Conservation (phyloP, 30 jellyfish, hydroid and myxozoan species). For the Rhopilema esculentum region DNA sequence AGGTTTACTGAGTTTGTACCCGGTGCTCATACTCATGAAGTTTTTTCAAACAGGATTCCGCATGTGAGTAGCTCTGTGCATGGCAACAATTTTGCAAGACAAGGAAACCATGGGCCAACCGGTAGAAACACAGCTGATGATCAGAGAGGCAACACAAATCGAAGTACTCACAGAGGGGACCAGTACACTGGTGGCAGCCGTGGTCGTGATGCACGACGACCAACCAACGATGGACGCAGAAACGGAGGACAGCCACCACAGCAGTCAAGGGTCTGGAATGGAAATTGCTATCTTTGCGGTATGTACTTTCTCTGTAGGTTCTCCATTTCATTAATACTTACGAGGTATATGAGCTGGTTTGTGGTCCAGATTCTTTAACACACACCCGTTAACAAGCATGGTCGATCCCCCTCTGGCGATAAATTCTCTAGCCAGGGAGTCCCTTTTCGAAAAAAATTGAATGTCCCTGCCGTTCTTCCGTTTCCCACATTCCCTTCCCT, state of each 20-base stretch:
- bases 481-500: too few species aligned
- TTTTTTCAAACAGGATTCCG: conserved; percentile 13
- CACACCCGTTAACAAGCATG: too few species aligned
- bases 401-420: too few species aligned
- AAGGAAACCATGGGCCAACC: neutral
- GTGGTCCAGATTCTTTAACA: too few species aligned
- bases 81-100: neutral
- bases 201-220: conserved; percentile 21
- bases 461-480: too few species aligned
- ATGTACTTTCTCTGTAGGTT: neutral
- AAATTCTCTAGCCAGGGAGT: too few species aligned
- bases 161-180: neutral
- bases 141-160: neutral
- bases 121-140: neutral
- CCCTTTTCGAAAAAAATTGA: too few species aligned
- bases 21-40: conserved; percentile 29
- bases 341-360: too few species aligned
- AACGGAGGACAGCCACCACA: conserved; percentile 13
- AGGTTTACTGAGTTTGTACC: conserved; percentile 8
- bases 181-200: neutral
- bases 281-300: conserved; percentile 58
- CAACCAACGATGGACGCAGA: neutral
- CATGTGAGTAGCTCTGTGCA: neutral
- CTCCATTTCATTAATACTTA: too few species aligned
- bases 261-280: conserved; percentile 24